Evolutionary conservation across 2,888 invertebrate genomes (phyloP).

Genomic region (Callinectes sapidus): DNA sequence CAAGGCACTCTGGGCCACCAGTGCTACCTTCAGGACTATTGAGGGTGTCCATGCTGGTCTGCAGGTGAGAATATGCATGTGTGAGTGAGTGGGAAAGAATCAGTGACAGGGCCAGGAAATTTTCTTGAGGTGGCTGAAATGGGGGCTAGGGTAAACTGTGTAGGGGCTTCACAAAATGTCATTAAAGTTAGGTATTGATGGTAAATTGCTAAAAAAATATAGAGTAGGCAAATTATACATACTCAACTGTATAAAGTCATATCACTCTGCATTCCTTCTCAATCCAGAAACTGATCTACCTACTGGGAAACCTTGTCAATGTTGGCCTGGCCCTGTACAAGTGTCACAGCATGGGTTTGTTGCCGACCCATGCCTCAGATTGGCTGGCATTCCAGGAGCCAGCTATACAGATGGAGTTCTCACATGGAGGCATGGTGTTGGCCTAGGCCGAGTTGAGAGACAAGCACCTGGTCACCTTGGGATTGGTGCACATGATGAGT

Average conservation of each 20-base stretch:
- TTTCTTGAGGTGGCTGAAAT: too few species aligned
- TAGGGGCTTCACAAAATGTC: too few species aligned
- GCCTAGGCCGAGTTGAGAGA: conserved; percentile 85
- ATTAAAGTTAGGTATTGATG: too few species aligned
- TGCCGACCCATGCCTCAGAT: conserved; percentile 97
- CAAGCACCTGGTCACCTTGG: neutral
- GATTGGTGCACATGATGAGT: neutral
- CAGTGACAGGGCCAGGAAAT: too few species aligned
- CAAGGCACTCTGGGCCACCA: conserved; percentile 93
- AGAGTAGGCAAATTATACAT: neutral
- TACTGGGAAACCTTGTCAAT: conserved; percentile 94
- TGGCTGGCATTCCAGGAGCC: conserved; percentile 98
- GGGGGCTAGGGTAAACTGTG: too few species aligned
- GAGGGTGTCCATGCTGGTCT: conserved; percentile 71
- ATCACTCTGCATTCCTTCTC: neutral
- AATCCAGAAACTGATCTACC: conserved; percentile 91
- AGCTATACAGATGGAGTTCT: conserved; percentile 69
- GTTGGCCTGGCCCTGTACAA: conserved; percentile 95
- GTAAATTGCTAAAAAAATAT: too few species aligned
- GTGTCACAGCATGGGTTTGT: conserved; percentile 97
- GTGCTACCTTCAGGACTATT: conserved; percentile 74
- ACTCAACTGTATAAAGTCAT: neutral
- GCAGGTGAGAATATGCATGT: conserved; percentile 58
- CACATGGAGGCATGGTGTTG: conserved; percentile 82
- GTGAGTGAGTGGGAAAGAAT: neutral